Base-by-base conservation (phyloP, 2,797 vertebrate genomes). In the Sebastes taczanowskii region DNA sequence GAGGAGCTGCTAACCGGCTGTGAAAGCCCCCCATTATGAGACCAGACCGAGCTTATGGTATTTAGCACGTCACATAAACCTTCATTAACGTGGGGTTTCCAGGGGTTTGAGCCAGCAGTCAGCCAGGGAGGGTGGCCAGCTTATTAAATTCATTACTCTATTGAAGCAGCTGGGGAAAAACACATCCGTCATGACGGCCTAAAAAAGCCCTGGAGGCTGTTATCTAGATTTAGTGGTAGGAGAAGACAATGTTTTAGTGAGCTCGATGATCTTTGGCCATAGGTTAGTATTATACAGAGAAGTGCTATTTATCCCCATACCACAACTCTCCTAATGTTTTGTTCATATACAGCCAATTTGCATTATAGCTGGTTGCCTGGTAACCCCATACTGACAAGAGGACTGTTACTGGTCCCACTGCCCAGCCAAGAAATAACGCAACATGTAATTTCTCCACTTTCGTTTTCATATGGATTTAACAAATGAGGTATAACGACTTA, bases 101-200 rank as follows among this genome's bases (percentile, higher is more conserved):
- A 68, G 69, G 83, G 79, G 62, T 75, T 72, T 72, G 30, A 80
- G 70, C 59, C 80, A 77, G 87, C 76, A 65, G 74, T 49, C 11
- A 23, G 59, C 23, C 32, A 61, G 56, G 42, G 38, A 60, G 71
- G 81, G 22, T 46, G 79, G 32, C 16, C 38, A n/a, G 59, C 38
- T 89, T 91, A 87, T 86, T 91, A 80, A 89, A 91, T 87, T 89
- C 71, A 87, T 91, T 59, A 81, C 46, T 67, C 72, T 72, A 49
- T 55, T 81, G 78, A 91, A 88, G 78, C 55, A 18, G 52, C 60
- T 25, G 4, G 46, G 58, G 4, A 74, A 77, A 32, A 32, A 84
- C 88, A 84, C 76, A 86, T 78, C 74, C 64, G 68, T 74, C 87
- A 80, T 78, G 64, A 79, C 75, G 71, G 46, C 52, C 34, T 5